A percentile compares a stretch with the other conserved stretches of the same genome.
Conservation (phyloP, 2,797 vertebrate species). For the Poeciliopsis presidionis region DNA sequence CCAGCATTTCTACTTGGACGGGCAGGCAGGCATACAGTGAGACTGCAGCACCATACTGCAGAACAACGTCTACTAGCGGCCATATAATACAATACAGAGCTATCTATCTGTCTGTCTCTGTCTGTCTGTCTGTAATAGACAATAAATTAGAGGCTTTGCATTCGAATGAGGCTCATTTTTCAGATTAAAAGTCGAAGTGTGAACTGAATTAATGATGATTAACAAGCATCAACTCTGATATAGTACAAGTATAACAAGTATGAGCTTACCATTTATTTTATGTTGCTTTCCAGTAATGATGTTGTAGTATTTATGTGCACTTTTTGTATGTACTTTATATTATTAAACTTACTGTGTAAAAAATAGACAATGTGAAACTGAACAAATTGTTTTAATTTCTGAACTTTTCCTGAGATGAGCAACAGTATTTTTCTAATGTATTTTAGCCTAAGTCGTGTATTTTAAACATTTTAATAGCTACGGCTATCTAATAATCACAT, state of each 20-base stretch:
- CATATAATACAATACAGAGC: neutral
- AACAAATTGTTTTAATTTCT: neutral
- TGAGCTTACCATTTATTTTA: neutral
- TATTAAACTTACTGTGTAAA: neutral
- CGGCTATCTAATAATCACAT: no score
- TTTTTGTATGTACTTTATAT: neutral
- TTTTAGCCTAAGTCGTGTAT: neutral
- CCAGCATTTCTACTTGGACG: conserved; percentile 69
- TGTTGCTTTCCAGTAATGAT: neutral
- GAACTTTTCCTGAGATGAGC: neutral
- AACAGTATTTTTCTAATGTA: neutral
- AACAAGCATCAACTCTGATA: no score
- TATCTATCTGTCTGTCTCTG: no score
- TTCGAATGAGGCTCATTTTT: no score
- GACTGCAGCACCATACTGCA: neutral
- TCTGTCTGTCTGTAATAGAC: no score
- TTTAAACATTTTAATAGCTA: neutral
- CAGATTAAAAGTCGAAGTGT: no score
- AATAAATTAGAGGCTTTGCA: no score
- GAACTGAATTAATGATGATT: no score
- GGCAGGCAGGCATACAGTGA: conserved; percentile 35
- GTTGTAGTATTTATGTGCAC: neutral
- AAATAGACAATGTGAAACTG: neutral
- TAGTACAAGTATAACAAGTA: neutral
- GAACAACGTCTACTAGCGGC: conserved; percentile 47